phyloP scores from a whole-genome alignment of 2,797 vertebrate genomes.

The Hippoglossus hippoglossus region DNA sequence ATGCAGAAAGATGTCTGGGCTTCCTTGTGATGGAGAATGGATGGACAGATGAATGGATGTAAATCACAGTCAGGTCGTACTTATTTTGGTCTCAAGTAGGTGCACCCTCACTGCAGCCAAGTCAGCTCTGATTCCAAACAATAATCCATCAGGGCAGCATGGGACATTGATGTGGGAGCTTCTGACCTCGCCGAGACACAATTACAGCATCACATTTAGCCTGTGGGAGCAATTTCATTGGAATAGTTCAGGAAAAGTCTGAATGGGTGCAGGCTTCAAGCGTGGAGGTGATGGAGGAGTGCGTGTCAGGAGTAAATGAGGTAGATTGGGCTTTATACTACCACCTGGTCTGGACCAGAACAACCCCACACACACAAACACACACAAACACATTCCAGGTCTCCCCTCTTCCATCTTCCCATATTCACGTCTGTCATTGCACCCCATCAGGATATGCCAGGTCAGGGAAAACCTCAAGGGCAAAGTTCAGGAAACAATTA shows the following conservation, averaged over 20 bases:
- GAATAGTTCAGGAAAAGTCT: slow-evolving; percentile 25
- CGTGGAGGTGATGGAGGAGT: slow-evolving; percentile 56
- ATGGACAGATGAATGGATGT: not conserved
- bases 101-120: slow-evolving; percentile 18
- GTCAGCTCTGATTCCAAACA: slow-evolving; percentile 17
- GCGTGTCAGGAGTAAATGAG: slow-evolving; percentile 70
- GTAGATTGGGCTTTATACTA: slow-evolving; percentile 50
- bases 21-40: not conserved
- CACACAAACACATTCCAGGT: slow-evolving; percentile 5
- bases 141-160: slow-evolving; percentile 23
- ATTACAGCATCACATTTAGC: slow-evolving; percentile 42
- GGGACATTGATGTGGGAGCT: slow-evolving; percentile 28
- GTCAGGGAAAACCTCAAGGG: slow-evolving; percentile 74
- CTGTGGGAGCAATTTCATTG: slow-evolving; percentile 60
- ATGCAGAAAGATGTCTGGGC: not conserved
- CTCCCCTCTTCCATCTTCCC: slow-evolving; percentile 54
- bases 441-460: slow-evolving; percentile 71
- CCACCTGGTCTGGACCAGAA: slow-evolving; percentile 64
- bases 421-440: slow-evolving; percentile 56
- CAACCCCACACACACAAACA: slow-evolving; percentile 24
- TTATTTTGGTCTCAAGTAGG: slow-evolving; percentile 3
- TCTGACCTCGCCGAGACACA: slow-evolving; percentile 23
- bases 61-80: slow-evolving; percentile 11
- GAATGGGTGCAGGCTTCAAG: slow-evolving; percentile 45
- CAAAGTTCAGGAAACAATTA: slow-evolving; percentile 87